phyloP scores from a whole-genome alignment of 2,888 invertebrate species.

The Eulithis prunata region DNA sequence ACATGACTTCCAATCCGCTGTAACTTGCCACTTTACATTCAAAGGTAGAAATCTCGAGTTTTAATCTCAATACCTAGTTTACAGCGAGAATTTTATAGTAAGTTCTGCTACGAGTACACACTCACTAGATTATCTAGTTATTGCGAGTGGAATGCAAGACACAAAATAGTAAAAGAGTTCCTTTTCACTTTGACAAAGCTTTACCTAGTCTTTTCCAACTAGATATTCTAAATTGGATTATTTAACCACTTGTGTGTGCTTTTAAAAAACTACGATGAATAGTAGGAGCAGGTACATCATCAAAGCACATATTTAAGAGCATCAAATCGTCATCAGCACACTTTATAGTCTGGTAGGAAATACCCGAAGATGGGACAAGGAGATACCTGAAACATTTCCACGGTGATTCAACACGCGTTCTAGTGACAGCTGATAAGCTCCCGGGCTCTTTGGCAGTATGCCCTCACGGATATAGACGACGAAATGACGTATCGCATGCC shows the following conservation, averaged over 20 bases:
- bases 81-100: background rate
- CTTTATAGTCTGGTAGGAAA: conserved; percentile 1
- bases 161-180: background rate
- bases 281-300: background rate
- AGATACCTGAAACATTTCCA: conserved; percentile 48
- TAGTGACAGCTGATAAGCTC: conserved; percentile 69
- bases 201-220: no score
- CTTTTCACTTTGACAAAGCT: no score
- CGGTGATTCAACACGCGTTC: conserved; percentile 60
- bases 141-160: background rate
- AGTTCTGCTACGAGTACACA: background rate
- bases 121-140: background rate
- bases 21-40: conserved; percentile 22
- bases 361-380: conserved; percentile 31
- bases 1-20: conserved; percentile 27
- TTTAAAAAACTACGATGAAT: no score
- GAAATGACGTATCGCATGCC: conserved; percentile 47
- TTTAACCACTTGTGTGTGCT: no score
- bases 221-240: no score
- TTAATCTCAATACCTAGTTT: conserved; percentile 5
- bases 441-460: conserved; percentile 72
- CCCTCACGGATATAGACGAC: conserved; percentile 78
- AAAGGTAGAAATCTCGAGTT: conserved; percentile 19
- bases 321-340: conserved; percentile 2
- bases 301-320: background rate